These are phyloP conservation scores for Xanthia icteritia DNA, from an alignment of 2,888 invertebrate species.

Conservation along the genomic window DNA sequence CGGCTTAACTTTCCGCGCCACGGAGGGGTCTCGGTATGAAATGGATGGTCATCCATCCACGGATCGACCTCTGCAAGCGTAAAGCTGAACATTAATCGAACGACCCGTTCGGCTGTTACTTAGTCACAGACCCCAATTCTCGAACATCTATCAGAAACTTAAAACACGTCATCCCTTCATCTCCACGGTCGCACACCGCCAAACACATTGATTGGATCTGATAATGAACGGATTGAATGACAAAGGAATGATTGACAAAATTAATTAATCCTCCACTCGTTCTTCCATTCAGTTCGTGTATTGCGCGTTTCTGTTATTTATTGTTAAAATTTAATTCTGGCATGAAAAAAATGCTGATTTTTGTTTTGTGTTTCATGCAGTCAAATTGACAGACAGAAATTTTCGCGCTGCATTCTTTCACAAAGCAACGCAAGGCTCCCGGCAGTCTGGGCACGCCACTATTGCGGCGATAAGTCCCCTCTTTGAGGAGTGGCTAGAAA, in stretches of 20 bases:
- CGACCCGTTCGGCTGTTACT: not conserved
- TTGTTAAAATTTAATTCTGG: not conserved
- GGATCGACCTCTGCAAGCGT: not conserved
- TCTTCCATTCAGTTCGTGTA: constrained; percentile 41
- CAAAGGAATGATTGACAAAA: constrained; percentile 56
- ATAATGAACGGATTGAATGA: constrained; percentile 44
- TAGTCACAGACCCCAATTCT: not conserved
- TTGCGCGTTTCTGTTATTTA: constrained; percentile 16
- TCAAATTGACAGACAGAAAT: not conserved
- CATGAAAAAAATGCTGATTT: not conserved
- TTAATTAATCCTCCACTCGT: constrained; percentile 56
- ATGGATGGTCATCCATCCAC: not conserved
- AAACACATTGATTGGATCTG: constrained; percentile 50
- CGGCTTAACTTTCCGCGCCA: not conserved
- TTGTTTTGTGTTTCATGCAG: not conserved
- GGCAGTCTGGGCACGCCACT: too few species aligned
- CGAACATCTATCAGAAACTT: constrained; percentile 3
- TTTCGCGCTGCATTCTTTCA: too few species aligned
- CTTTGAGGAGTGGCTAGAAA: too few species aligned
- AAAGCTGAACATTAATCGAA: not conserved
- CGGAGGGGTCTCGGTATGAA: not conserved
- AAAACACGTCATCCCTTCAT: constrained; percentile 1
- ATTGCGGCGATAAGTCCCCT: too few species aligned
- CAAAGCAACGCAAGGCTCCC: too few species aligned
- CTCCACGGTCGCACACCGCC: constrained; percentile 10